These are phyloP conservation scores for Vespertilio murinus DNA, from an alignment of 2,797 vertebrate species.

Conservation along the genomic window DNA sequence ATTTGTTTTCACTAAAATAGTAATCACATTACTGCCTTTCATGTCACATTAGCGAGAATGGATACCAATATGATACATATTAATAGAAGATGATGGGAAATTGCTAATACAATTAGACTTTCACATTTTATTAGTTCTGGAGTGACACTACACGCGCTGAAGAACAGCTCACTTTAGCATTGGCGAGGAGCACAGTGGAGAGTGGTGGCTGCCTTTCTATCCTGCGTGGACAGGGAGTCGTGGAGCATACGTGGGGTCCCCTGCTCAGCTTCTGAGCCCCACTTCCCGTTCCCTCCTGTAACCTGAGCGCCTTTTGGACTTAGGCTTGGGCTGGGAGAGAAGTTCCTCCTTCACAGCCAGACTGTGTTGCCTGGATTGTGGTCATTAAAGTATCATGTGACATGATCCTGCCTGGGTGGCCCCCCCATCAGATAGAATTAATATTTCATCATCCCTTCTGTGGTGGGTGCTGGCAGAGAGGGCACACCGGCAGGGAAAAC, in stretches of 20 bases:
- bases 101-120: slow-evolving; percentile 89
- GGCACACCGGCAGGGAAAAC: slow-evolving; percentile 18
- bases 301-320: neutral
- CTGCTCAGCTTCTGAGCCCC: neutral
- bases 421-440: slow-evolving; percentile 73
- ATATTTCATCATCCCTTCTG: slow-evolving; percentile 77
- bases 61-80: slow-evolving; percentile 86
- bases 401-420: slow-evolving; percentile 67
- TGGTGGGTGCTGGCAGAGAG: slow-evolving; percentile 50
- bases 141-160: slow-evolving; percentile 79
- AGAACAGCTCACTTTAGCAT: slow-evolving; percentile 63
- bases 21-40: slow-evolving; percentile 87
- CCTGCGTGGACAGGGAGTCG: neutral
- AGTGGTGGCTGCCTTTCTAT: neutral
- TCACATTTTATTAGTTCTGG: slow-evolving; percentile 85
- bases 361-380: slow-evolving; percentile 52
- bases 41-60: slow-evolving; percentile 86
- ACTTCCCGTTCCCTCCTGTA: slow-evolving; percentile 40
- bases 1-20: slow-evolving; percentile 77
- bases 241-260: neutral
- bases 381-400: slow-evolving; percentile 78
- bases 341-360: slow-evolving; percentile 66
- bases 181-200: accelerated
- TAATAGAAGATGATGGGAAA: slow-evolving; percentile 87
- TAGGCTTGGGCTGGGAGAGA: slow-evolving; percentile 48